Evolutionary conservation across 2,113 vertebrate genomes (phyloP), one percentile per base, ranked within the genome.

Genomic region (Strix aluco): DNA sequence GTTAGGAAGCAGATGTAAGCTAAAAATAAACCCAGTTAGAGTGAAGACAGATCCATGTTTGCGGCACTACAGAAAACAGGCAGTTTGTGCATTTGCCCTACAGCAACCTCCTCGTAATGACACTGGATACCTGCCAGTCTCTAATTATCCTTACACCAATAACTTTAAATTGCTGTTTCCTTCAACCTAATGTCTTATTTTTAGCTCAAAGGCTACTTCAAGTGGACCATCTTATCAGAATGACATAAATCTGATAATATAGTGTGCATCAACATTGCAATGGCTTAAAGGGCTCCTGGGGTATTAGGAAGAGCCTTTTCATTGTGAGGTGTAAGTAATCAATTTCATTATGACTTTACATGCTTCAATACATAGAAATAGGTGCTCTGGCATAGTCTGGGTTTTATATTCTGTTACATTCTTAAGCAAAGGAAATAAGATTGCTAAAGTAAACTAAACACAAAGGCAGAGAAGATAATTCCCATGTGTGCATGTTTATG

Each of bases 71-170:
- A 73, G n/a, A 81, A 94, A 87, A 46, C 7, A 83, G 21, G 27
- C 49, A 55, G 81, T 91, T 85, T 38, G 67, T 91, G 22, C 40
- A 54, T 87, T 86, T 91, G 66, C 78, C 92, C 91, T 92, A n/a
- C n/a, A 86, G 82, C 90, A 77, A 46, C 6, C 23, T 94, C 54
- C 47, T 58, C 10, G 30, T 92, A 95, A 95, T 81, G 55, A 94
- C 42, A 38, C 20, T 90, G 36, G 66, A 86, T 61, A 89, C 55
- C 51, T 96, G 40, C 72, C 49, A 96, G 51, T 75, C 5, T 22
- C 40, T 92, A 96, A 95, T 95, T 97, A 91, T 82, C 71, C 22
- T 91, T 90, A 94, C 15, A 26, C 23, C 9, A 89, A 54, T 57
- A 91, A 62, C 46, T 81, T 96, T 38, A 90, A 93, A 94, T 83